Conservation (phyloP, 2,797 vertebrate genomes). For the Microhierax caerulescens region DNA sequence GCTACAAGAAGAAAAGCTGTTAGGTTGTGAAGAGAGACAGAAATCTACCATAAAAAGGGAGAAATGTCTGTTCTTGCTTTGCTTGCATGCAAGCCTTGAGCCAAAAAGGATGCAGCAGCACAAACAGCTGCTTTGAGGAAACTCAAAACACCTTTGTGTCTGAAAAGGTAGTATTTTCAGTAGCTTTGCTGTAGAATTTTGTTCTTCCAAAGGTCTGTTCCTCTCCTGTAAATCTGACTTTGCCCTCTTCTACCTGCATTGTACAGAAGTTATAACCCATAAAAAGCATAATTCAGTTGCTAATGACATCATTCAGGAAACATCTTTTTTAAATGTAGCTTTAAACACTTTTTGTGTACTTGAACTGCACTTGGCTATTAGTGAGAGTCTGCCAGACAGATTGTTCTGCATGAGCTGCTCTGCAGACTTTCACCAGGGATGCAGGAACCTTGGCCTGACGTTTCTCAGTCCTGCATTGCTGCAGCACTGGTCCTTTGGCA, state of each 20-base stretch:
- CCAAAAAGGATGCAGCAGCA: not conserved
- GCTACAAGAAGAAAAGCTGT: not conserved
- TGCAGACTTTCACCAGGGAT: not conserved
- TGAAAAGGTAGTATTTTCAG: not conserved
- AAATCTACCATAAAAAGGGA: not conserved
- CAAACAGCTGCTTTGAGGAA: not conserved
- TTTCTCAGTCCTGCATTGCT: not conserved
- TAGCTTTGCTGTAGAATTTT: not conserved
- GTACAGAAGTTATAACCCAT: not conserved
- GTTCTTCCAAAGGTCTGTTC: not conserved
- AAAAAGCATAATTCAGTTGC: not conserved
- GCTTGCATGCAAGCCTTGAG: not conserved
- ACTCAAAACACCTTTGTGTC: not conserved
- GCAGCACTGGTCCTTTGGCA: not conserved
- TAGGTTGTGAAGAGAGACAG: not conserved
- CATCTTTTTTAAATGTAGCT: not conserved
- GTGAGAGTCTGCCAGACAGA: not conserved
- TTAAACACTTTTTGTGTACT: not conserved
- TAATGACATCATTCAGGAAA: not conserved
- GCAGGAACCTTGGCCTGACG: fast-evolving
- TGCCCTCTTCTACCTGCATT: not conserved
- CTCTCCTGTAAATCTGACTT: not conserved
- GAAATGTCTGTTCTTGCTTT: not conserved
- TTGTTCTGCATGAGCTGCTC: not conserved
- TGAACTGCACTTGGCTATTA: not conserved